Base-by-base conservation (phyloP, 2,888 invertebrate species). In the Lepidochrysops patricia region DNA sequence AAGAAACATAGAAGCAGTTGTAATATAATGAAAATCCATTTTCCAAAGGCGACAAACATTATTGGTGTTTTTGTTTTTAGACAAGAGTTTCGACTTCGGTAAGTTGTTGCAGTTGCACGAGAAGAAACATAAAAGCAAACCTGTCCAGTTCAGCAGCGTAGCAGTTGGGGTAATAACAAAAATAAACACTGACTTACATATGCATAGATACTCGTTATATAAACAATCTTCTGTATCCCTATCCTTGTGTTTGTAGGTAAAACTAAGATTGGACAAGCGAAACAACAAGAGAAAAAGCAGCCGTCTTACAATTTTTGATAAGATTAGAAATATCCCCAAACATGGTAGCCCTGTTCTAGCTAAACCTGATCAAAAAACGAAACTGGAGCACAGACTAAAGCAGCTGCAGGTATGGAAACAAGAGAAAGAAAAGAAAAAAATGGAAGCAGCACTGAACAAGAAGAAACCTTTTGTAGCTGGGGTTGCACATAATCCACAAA, bases 401-500 rank as follows among this genome's bases (percentile, higher is more conserved):
- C 83, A 83, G 62, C 66, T 89, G 1, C 78, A 82, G 60, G 84
- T 82, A 73, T 89, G 87, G 87, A 88, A 86, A 64, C 73, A 76
- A 56, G 84, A 86, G 29, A 89, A 82, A 60, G 80, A 80, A n/a
- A 80, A 79, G 60, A 75, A 76, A 59, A 86, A 82, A 62, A 80
- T 77, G 27, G 77, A 79, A 57, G 73, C 67, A 0, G 77, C 77
- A 0, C 61, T 71, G 1, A 69, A 75, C 2, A 88, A 84, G 61
- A 83, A 81, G 67, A 87, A 84, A 63, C 88, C 89, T 0, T 89
- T 89, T 69, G 12, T 86, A 1, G 66, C 75, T 0, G 84, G 86
- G 13, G 73, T 82, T 1, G 64, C 77, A 0, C 80, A 75, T 61
- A 70, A 67, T n/a, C 66, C 82, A 1, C 52, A 76, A 0, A 79